Conservation (phyloP, 1,140 invertebrate species). For the Phortica variegata region DNA sequence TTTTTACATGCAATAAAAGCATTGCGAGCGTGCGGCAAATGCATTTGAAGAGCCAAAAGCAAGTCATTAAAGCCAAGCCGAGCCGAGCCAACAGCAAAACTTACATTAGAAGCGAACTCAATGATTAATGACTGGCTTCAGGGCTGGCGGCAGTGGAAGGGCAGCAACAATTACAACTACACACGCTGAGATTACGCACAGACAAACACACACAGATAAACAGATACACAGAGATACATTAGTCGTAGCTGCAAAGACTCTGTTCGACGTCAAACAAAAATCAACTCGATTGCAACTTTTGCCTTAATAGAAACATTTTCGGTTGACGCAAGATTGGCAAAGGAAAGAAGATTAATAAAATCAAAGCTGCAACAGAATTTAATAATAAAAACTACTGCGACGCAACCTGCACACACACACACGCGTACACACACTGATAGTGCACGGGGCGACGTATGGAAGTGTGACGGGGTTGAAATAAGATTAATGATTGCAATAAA, state of each 20-base stretch:
- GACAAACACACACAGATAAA: no score
- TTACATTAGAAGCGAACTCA: no score
- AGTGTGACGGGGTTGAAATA: slow-evolving; percentile 27
- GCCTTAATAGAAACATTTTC: slow-evolving; percentile 27
- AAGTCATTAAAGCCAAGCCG: no score
- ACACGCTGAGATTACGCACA: no score
- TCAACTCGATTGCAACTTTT: slow-evolving; percentile 13
- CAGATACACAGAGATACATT: slow-evolving; percentile 36
- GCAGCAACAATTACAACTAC: slow-evolving; percentile 50
- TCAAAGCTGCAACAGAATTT: slow-evolving; percentile 42
- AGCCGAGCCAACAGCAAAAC: no score
- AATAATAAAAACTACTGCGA: slow-evolving; percentile 44
- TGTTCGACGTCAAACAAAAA: slow-evolving; percentile 44
- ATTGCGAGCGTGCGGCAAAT: no score
- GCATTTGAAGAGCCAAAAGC: no score
- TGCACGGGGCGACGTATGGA: background rate
- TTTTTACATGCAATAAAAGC: no score
- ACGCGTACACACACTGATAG: slow-evolving; percentile 4
- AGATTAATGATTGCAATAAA: slow-evolving; percentile 58
- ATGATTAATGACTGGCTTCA: slow-evolving; percentile 36
- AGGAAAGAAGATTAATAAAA: slow-evolving; percentile 49
- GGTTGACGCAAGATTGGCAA: slow-evolving; percentile 23
- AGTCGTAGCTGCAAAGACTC: no score
- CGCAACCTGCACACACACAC: slow-evolving; percentile 17
- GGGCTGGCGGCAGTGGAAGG: slow-evolving; percentile 1